Percentiles rank a stretch among this genome's conserved stretches.
Evolutionary conservation across 1,140 invertebrate genomes (phyloP).

Genomic region (Lucilia sericata): DNA sequence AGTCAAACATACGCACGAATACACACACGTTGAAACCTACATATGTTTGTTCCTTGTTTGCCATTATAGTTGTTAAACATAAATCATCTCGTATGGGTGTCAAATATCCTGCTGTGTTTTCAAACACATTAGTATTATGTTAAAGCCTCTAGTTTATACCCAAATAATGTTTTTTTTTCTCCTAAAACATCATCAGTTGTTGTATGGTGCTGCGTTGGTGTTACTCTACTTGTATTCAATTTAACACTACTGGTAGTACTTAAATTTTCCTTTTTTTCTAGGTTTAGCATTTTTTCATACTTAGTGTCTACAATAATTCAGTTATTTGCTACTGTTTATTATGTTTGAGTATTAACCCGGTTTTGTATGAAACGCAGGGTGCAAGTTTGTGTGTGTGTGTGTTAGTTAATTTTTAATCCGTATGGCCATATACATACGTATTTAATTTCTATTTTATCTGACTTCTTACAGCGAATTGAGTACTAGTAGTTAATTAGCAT

Average conservation of each 20-base stretch:
- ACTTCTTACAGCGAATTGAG: conserved; percentile 5
- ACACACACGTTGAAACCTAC: neutral
- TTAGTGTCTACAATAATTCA: conserved; percentile 27
- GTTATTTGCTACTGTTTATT: conserved; percentile 25
- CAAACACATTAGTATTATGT: conserved; percentile 41
- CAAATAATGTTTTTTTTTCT: neutral
- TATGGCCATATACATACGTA: neutral
- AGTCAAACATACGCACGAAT: neutral
- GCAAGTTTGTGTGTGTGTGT: neutral
- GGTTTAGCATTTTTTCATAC: neutral
- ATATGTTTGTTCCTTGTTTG: neutral
- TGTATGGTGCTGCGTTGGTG: neutral
- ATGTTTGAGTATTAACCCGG: neutral
- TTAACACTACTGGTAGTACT: neutral
- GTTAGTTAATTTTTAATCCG: neutral
- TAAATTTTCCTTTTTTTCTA: neutral
- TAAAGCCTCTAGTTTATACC: conserved; percentile 30
- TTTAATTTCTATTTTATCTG: neutral
- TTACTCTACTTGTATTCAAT: neutral
- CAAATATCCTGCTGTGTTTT: conserved; percentile 40
- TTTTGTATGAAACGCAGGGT: neutral
- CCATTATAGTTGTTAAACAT: conserved; percentile 24
- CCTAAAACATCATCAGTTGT: neutral
- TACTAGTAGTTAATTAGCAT: neutral
- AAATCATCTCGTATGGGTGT: conserved; percentile 41